Evolutionary conservation across 2,113 vertebrate genomes (phyloP), one percentile per base, ranked within the genome.

Genomic region (Tachysurus fulvidraco): DNA sequence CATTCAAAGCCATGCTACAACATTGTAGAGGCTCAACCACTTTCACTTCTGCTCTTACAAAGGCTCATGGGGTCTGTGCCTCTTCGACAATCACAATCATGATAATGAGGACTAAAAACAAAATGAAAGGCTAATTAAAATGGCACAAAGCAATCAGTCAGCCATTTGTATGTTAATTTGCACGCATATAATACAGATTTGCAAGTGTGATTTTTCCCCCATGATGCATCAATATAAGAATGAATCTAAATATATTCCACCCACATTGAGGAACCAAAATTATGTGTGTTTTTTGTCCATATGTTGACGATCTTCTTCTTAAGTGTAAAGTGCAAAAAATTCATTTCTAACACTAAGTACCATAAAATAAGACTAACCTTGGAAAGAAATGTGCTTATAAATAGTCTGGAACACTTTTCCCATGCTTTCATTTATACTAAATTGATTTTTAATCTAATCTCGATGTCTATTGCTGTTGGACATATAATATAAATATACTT

Each of bases 91-190:
- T 44, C 30, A n/a, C 85, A 81, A 60, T 62, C 41, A 86, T 46
- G 19, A 74, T 30, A 17, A 57, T 59, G 59, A 74, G 54, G 19
- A 74, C 82, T 25, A 87, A 74, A 59, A 76, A 62, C 78, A 74
- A 81, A 86, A 79, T 28, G 77, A 71, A 71, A 44, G 50, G 85
- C 62, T 67, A 86, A 80, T 67, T 86, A 55, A 81, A 86, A 85
- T 16, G 59, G 44, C 71, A 67, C 44, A 85, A 50, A 78, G 74
- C 16, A 78, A 85, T 65, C 74, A 85, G 28, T 83, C 41, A 65
- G 25, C 28, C 28, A 85, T 57, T 57, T 69, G 76, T 71, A 80
- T 14, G 8, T 55, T 86, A 36, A 81, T 67, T 52, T 85, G 46
- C 57, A 77, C 5, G 14, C 62, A 83, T n/a, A 69, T 83, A 16